phyloP scores from a whole-genome alignment of 2,113 vertebrate species.

The Melierax canorus region DNA sequence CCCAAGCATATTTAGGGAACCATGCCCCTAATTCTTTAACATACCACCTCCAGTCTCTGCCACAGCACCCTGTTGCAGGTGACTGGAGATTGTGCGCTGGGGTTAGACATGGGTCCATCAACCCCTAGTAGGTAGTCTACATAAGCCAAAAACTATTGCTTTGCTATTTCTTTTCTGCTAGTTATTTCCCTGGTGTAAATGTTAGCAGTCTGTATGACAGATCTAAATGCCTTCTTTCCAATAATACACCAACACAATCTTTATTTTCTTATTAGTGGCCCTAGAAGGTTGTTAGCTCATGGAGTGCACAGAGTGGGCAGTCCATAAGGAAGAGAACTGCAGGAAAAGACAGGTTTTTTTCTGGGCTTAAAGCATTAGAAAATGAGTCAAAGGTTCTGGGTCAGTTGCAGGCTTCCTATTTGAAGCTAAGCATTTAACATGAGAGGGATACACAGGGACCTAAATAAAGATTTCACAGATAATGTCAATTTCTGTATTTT shows the following conservation, averaged over 20 bases:
- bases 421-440: not conserved
- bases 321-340: not conserved
- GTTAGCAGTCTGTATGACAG: not conserved
- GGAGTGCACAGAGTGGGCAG: not conserved
- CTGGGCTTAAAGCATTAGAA: not conserved
- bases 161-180: not conserved
- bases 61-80: not conserved
- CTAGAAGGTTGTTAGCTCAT: not conserved
- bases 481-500: not conserved
- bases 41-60: not conserved
- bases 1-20: not conserved
- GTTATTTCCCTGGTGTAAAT: not conserved
- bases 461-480: not conserved
- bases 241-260: not conserved
- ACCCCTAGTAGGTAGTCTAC: not conserved
- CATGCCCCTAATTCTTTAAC: not conserved
- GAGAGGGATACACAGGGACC: not conserved
- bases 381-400: not conserved
- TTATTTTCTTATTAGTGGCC: not conserved
- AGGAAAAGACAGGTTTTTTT: not conserved
- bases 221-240: not conserved
- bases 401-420: not conserved
- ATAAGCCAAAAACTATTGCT: not conserved
- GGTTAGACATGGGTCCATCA: not conserved
- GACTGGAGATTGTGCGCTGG: not conserved